A percentile compares a stretch with the other conserved stretches of the same genome.
Evolutionary conservation across 2,888 invertebrate genomes (phyloP).

Genomic region (Tetramorium bicarinatum): DNA sequence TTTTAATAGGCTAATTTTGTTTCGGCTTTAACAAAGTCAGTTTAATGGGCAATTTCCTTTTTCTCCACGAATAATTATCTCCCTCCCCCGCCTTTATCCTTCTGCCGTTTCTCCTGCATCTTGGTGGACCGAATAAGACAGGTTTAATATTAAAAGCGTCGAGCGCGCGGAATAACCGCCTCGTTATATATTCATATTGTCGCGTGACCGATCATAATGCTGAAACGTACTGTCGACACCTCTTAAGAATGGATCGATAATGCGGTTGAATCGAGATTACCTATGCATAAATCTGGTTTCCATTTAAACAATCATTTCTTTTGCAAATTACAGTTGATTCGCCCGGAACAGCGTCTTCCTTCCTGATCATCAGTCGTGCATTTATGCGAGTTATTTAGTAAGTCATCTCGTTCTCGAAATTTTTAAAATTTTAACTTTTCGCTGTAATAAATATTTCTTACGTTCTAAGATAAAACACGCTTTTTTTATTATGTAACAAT

Average conservation of each 20-base stretch:
- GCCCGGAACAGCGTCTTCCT: background rate
- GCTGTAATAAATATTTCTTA: background rate
- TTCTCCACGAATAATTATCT: background rate
- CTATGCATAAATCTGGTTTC: background rate
- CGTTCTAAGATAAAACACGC: background rate
- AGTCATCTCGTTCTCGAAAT: background rate
- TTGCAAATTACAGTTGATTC: background rate
- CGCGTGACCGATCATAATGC: constrained; percentile 32
- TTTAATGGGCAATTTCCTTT: constrained; percentile 58
- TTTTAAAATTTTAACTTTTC: background rate
- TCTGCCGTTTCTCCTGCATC: background rate
- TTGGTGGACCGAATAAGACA: constrained; percentile 30
- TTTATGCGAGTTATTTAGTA: background rate
- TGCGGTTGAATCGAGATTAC: constrained; percentile 8
- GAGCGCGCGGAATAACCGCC: background rate
- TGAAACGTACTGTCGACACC: constrained; percentile 6
- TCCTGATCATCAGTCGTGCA: background rate
- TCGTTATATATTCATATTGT: constrained; percentile 42
- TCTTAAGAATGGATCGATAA: constrained; percentile 24
- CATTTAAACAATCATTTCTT: constrained; percentile 7
- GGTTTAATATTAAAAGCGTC: constrained; percentile 37
- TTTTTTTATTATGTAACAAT: background rate
- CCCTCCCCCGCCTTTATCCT: background rate
- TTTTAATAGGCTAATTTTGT: constrained; percentile 66
- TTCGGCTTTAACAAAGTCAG: constrained; percentile 69